Evolutionary conservation across 2,888 invertebrate species (phyloP).

Genomic region (Aphrophora alni): DNA sequence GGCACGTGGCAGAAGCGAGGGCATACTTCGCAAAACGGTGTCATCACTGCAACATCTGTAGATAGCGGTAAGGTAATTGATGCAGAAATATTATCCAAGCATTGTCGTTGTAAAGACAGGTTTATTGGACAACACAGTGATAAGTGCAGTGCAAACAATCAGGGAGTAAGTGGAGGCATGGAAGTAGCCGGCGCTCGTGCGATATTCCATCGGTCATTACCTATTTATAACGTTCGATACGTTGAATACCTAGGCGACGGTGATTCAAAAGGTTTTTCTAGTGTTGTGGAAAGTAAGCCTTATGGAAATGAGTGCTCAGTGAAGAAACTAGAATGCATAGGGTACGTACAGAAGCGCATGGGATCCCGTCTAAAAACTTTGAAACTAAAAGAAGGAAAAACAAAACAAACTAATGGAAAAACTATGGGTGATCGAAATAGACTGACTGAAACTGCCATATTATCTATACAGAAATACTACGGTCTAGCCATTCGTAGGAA

Average conservation of each 20-base stretch:
- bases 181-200: constrained; percentile 14
- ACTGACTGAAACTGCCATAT: constrained; percentile 47
- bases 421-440: constrained; percentile 45
- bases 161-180: constrained; percentile 32
- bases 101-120: background rate
- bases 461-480: constrained; percentile 49
- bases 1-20: constrained; percentile 19
- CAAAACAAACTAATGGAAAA: constrained; percentile 25
- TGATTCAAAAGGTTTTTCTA: background rate
- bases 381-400: background rate
- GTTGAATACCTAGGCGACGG: constrained; percentile 1
- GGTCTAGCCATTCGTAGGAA: constrained; percentile 49
- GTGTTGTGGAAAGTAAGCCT: background rate
- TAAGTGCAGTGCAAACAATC: constrained; percentile 15
- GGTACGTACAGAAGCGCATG: background rate
- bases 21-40: constrained; percentile 19
- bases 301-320: background rate
- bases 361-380: background rate
- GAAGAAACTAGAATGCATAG: background rate
- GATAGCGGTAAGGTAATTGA: constrained; percentile 12
- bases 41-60: constrained; percentile 7
- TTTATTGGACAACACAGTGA: background rate
- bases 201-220: constrained; percentile 26
- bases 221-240: background rate
- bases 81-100: background rate